phyloP scores from a whole-genome alignment of 2,888 invertebrate species.

The Lacanobia wlatinum region DNA sequence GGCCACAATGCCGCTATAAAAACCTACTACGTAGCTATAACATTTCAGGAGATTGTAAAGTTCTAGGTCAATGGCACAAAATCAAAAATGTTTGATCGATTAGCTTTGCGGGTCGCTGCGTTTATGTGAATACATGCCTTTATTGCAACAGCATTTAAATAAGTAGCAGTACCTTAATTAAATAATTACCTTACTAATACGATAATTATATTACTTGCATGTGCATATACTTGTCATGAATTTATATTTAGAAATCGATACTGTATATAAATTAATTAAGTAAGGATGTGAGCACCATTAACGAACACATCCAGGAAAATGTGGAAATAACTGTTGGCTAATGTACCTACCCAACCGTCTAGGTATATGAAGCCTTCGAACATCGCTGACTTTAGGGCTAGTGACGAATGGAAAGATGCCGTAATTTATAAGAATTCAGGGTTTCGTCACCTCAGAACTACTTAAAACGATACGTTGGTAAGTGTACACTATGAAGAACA shows the following conservation, averaged over 20 bases:
- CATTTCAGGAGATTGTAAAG: constrained; percentile 45
- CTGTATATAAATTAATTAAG: constrained; percentile 24
- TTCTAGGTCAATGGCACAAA: constrained; percentile 58
- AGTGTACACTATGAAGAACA: background rate
- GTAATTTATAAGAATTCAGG: constrained; percentile 3
- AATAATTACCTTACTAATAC: constrained; percentile 16
- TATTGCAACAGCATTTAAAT: background rate
- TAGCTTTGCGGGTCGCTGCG: background rate
- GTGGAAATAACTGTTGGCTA: constrained; percentile 32
- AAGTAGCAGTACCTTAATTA: constrained; percentile 42
- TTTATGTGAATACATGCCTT: constrained; percentile 8
- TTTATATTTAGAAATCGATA: constrained; percentile 27
- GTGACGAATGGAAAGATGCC: constrained; percentile 7
- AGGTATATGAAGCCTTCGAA: constrained; percentile 17
- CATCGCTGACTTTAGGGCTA: constrained; percentile 34
- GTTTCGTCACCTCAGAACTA: constrained; percentile 19
- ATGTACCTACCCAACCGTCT: constrained; percentile 13
- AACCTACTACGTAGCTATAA: constrained; percentile 52
- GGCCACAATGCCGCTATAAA: constrained; percentile 43
- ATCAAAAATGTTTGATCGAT: constrained; percentile 26
- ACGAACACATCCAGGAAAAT: constrained; percentile 42
- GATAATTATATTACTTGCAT: background rate
- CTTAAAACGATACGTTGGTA: too few relatives aligned
- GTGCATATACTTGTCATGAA: constrained; percentile 7
- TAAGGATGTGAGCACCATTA: constrained; percentile 33